Evolutionary conservation across 2,113 vertebrate species (phyloP).

Genomic region (Antidorcas marsupialis): DNA sequence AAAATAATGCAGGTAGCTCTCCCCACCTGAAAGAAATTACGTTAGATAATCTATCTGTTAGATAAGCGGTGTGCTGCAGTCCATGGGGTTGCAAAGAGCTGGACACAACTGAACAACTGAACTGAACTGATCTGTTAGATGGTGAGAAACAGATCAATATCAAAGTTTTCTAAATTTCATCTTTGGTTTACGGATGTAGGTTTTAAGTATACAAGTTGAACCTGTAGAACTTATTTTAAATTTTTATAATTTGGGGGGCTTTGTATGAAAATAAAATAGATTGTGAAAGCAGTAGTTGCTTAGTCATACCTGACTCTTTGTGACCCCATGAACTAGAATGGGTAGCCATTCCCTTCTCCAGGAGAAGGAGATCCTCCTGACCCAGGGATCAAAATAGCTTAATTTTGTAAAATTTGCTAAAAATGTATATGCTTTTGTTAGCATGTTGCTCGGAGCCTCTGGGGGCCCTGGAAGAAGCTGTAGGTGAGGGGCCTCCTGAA

Average conservation of each 20-base stretch:
- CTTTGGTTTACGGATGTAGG: neutral
- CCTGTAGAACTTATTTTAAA: neutral
- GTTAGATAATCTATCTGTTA: neutral
- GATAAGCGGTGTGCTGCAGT: neutral
- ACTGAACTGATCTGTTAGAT: neutral
- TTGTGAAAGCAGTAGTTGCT: neutral
- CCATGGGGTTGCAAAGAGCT: neutral
- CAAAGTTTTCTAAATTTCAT: neutral
- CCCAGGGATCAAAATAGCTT: neutral
- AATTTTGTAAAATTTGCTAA: neutral
- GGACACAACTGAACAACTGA: neutral
- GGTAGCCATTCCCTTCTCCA: neutral
- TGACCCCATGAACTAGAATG: neutral
- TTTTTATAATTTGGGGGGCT: neutral
- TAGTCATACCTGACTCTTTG: neutral
- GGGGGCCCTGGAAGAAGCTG: neutral
- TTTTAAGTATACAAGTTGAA: neutral
- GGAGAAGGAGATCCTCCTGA: neutral
- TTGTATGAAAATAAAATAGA: neutral
- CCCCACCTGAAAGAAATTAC: neutral
- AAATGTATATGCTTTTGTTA: neutral
- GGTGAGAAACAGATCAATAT: neutral
- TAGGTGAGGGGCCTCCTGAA: neutral
- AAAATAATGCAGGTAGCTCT: constrained; percentile 61
- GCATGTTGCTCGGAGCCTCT: neutral